A percentile compares a stretch with the other conserved stretches of the same genome.
These are phyloP conservation scores for Zygothrica quintamaculata DNA, from an alignment of 2,888 invertebrate species.

Conservation along the genomic window DNA sequence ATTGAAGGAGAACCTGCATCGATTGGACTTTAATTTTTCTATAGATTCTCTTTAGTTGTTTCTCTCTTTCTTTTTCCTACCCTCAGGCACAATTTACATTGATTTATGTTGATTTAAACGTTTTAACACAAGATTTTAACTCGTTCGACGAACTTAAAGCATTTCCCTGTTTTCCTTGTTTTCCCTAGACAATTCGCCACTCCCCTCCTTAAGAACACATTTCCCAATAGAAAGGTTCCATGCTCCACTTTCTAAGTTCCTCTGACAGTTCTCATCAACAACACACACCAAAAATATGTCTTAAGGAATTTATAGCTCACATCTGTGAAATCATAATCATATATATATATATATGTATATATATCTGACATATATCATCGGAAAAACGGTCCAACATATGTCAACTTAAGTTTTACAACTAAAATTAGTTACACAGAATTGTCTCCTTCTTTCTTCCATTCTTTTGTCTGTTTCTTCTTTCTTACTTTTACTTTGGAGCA, in stretches of 20 bases:
- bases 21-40: conserved; percentile 59
- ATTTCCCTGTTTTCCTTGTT: conserved; percentile 21
- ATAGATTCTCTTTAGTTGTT: not conserved
- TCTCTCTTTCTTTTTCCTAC: not conserved
- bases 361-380: too few species aligned
- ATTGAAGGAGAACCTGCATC: conserved; percentile 57
- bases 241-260: too few species aligned
- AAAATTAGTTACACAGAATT: conserved; percentile 26
- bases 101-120: conserved; percentile 53
- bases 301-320: conserved; percentile 16
- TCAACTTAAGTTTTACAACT: conserved; percentile 3
- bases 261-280: not conserved
- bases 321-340: conserved; percentile 32
- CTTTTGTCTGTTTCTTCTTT: not conserved
- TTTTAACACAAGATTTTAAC: conserved; percentile 13
- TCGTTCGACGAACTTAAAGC: conserved; percentile 5
- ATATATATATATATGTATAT: too few species aligned
- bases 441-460: not conserved
- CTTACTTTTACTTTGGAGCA: not conserved
- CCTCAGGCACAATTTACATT: conserved; percentile 20
- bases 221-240: too few species aligned
- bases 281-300: not conserved
- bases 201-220: too few species aligned
- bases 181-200: too few species aligned
- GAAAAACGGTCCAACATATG: conserved; percentile 12